A percentile compares a stretch with the other conserved stretches of the same genome.
These are phyloP conservation scores for Tineola bisselliella DNA, from an alignment of 2,888 invertebrate species.

Conservation along the genomic window DNA sequence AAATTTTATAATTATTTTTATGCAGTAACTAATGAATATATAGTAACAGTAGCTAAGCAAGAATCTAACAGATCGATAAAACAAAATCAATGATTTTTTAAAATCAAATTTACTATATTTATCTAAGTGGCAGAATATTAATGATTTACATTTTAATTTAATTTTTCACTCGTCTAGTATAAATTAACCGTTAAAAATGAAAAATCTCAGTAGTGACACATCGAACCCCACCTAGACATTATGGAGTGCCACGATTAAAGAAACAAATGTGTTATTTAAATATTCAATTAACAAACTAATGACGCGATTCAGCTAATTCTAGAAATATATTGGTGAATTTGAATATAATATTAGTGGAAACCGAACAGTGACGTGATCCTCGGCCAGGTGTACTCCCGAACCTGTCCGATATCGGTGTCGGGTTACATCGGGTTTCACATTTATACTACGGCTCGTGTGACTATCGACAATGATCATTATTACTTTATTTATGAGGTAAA, in stretches of 20 bases:
- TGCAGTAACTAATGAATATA: too few species aligned
- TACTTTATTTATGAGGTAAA: constrained; percentile 56
- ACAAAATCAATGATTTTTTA: too few species aligned
- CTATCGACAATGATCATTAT: constrained; percentile 60
- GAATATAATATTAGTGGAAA: constrained; percentile 32
- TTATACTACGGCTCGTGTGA: constrained; percentile 61
- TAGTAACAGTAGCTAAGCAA: too few species aligned
- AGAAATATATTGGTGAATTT: neutral
- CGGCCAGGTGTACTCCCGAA: constrained; percentile 49
- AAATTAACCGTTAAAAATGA: neutral
- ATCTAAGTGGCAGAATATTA: neutral
- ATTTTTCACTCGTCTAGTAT: neutral
- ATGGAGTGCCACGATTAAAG: neutral
- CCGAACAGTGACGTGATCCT: constrained; percentile 35
- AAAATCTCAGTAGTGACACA: neutral
- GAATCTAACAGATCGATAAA: too few species aligned
- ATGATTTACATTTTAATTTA: neutral
- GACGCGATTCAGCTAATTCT: neutral
- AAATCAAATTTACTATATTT: neutral
- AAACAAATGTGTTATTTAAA: constrained; percentile 8
- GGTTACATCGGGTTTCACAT: constrained; percentile 64
- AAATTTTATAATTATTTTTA: too few species aligned
- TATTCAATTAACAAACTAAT: constrained; percentile 11
- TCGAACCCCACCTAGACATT: neutral
- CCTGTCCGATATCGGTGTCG: constrained; percentile 47